Evolutionary conservation across 2,888 invertebrate species (phyloP), one percentile per base, ranked within the genome.

Genomic region (Amaurobius ferox): DNA sequence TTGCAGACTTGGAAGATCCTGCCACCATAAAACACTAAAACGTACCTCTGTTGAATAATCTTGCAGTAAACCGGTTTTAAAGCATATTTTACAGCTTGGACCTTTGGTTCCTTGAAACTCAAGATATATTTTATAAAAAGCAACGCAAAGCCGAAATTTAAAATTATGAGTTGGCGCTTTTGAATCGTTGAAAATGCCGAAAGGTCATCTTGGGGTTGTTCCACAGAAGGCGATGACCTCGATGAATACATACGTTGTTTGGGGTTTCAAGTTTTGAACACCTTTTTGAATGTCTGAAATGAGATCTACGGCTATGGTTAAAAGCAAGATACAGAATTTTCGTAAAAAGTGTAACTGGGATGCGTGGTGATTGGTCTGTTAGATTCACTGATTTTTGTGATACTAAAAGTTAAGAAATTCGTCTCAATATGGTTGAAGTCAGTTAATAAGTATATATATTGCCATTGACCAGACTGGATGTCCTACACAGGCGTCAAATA

Each of bases 161-260:
- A 55, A 55, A 55, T 55, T 55, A 55, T 55, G 55, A 23, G 55
- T 55, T 55, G 55, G 2, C 7, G 55, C 55, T 55, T 55, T 55
- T 55, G 23, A 23, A 55, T 55, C 2, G 55, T 6, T 1, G 23
- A 55, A 55, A 23, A 23, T 16, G 7, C 16, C 2, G 55, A 55
- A 55, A 55, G 55, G 23, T 55, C 23, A 55, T 23, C 9, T 44
- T 23, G 55, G 23, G 16, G 19, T 55, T 55, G 19, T 11, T 16
- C 16, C 13, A 44, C 16, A 44, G 16, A 16, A 23, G 6, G 19
- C 55, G 23, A 55, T 55, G 55, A 55, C 55, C 55, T 16, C 5
- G 3, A 23, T 55, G 23, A 55, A 55, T 55, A 55, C 23, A 23
- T 11, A 23, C 23, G 2, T 6, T 55, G 55, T 6, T 23, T 55